phyloP scores from a whole-genome alignment of 1,140 invertebrate genomes.

The Calliopsis andreniformis region DNA sequence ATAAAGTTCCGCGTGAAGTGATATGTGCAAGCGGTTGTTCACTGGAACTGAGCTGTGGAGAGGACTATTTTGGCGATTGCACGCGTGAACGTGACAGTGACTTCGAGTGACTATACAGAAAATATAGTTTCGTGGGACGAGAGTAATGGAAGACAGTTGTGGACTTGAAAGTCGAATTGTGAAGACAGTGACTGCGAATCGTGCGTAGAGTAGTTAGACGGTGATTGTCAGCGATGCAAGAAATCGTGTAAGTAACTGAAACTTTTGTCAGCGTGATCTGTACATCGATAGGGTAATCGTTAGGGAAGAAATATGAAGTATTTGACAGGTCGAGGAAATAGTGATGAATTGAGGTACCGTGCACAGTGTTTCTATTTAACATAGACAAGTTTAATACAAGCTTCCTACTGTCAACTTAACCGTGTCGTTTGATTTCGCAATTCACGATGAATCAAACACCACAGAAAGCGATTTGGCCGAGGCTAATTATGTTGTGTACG shows the following conservation, averaged over 20 bases:
- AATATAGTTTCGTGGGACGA: background rate
- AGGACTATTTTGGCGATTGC: background rate
- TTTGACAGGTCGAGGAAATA: too few relatives aligned
- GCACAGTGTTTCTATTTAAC: too few relatives aligned
- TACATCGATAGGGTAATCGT: too few relatives aligned
- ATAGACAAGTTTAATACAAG: too few relatives aligned
- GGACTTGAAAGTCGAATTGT: background rate
- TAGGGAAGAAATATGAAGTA: too few relatives aligned
- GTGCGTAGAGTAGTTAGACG: background rate
- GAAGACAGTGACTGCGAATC: slow-evolving; percentile 2
- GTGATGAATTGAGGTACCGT: too few relatives aligned
- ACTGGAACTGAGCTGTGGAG: background rate
- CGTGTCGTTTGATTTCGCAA: background rate
- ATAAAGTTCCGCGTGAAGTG: slow-evolving; percentile 6
- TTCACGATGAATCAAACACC: background rate
- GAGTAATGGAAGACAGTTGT: background rate
- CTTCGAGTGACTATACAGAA: too few relatives aligned
- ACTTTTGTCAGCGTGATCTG: background rate
- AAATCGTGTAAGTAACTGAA: slow-evolving; percentile 40
- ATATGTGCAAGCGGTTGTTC: slow-evolving; percentile 1
- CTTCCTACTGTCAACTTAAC: too few relatives aligned
- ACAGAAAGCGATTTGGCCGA: too few relatives aligned
- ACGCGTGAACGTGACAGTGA: slow-evolving; percentile 27
- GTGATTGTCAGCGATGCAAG: slow-evolving; percentile 14
- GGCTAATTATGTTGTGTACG: too few relatives aligned